A percentile compares a stretch with the other conserved stretches of the same genome.
These are phyloP conservation scores for Hololepta plana DNA, from an alignment of 2,888 invertebrate genomes.

Conservation along the genomic window DNA sequence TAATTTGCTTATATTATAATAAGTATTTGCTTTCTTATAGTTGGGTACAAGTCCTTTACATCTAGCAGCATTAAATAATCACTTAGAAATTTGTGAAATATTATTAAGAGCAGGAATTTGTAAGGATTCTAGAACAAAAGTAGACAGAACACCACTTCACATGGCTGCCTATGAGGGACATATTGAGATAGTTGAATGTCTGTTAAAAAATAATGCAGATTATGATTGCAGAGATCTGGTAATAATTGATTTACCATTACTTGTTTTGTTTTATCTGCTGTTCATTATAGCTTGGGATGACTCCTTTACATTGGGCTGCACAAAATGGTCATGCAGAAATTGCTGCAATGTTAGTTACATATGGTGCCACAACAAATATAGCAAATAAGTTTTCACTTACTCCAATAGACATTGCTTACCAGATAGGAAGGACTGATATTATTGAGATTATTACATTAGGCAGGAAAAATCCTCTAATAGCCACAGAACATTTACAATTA, in stretches of 20 bases:
- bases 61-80: constrained; percentile 69
- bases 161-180: constrained; percentile 77
- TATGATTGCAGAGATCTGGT: constrained; percentile 66
- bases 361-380: constrained; percentile 51
- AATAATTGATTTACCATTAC: constrained; percentile 12
- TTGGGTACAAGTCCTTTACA: constrained; percentile 81
- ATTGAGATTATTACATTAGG: constrained; percentile 31
- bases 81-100: constrained; percentile 59
- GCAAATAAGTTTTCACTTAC: constrained; percentile 59
- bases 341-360: constrained; percentile 47
- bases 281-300: constrained; percentile 35
- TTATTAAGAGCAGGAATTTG: constrained; percentile 73
- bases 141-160: constrained; percentile 81
- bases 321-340: constrained; percentile 58
- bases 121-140: constrained; percentile 78
- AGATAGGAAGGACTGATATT: constrained; percentile 43
- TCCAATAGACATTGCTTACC: constrained; percentile 45
- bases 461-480: constrained; percentile 14
- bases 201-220: constrained; percentile 50
- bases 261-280: background rate
- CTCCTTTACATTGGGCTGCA: constrained; percentile 88
- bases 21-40: constrained; percentile 27
- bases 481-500: constrained; percentile 12
- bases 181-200: constrained; percentile 47
- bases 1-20: constrained; percentile 1